These are phyloP conservation scores for Micoletzkya japonica DNA, from an alignment of 2,888 invertebrate species.

Conservation along the genomic window DNA sequence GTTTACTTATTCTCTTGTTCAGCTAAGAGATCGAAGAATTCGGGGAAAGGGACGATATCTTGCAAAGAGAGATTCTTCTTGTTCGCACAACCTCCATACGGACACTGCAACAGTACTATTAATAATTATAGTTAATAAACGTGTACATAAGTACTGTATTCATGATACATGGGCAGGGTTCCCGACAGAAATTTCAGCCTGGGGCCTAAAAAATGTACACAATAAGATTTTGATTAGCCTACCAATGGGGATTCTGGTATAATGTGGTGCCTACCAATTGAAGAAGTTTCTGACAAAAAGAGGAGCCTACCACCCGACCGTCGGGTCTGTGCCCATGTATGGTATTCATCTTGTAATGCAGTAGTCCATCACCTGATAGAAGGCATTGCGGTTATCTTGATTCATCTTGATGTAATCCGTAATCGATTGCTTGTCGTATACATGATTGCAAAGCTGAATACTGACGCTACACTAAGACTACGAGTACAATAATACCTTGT, in stretches of 20 bases:
- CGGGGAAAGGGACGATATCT: constrained; percentile 13
- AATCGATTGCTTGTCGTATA: constrained; percentile 17
- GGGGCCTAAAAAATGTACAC: too few species aligned
- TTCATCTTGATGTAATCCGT: constrained; percentile 1
- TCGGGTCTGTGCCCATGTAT: too few species aligned
- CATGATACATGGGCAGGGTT: too few species aligned
- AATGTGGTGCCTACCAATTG: too few species aligned
- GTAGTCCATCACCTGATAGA: constrained; percentile 12
- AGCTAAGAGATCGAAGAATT: constrained; percentile 24
- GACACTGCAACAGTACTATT: constrained; percentile 35
- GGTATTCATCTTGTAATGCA: too few species aligned
- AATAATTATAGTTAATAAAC: too few species aligned
- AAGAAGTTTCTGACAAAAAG: too few species aligned
- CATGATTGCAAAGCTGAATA: constrained; percentile 25
- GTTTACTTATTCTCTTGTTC: neutral
- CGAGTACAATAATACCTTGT: constrained; percentile 24
- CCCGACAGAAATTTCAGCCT: too few species aligned
- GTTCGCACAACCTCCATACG: constrained; percentile 33
- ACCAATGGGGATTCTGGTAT: too few species aligned
- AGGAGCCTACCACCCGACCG: too few species aligned
- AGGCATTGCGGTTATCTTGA: neutral
- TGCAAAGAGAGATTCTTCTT: constrained; percentile 28
- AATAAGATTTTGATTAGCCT: too few species aligned
- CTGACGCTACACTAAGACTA: neutral
- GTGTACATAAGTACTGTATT: too few species aligned